These are phyloP conservation scores for Elgaria multicarinata DNA, from an alignment of 2,113 vertebrate species.

Conservation along the genomic window DNA sequence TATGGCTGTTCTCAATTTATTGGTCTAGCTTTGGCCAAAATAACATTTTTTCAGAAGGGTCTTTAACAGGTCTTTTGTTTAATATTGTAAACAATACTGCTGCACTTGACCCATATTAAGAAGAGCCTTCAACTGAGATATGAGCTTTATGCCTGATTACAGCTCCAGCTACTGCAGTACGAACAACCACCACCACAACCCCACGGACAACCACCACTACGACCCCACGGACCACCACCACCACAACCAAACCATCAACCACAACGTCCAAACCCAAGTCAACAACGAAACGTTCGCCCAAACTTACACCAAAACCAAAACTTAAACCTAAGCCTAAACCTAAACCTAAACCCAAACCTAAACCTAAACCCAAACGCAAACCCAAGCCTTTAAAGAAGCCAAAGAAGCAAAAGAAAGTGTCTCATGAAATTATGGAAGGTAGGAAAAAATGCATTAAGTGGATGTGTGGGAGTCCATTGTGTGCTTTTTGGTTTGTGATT, in stretches of 20 bases:
- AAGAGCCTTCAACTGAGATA: not conserved
- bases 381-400: conserved; percentile 39
- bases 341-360: conserved; percentile 58
- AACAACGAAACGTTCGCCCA: conserved; percentile 74
- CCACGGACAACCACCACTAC: not conserved
- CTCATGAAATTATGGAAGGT: conserved; percentile 77
- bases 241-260: conserved; percentile 26
- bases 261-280: conserved; percentile 65
- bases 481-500: not conserved
- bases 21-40: not conserved
- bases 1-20: not conserved
- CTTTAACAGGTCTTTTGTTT: not conserved
- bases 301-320: conserved; percentile 30
- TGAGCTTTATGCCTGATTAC: not conserved
- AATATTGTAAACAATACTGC: not conserved
- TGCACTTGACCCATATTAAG: not conserved
- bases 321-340: conserved; percentile 14
- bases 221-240: not conserved
- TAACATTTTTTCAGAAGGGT: not conserved
- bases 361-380: conserved; percentile 71
- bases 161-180: not conserved
- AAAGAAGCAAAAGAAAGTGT: conserved; percentile 68
- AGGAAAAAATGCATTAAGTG: conserved; percentile 52
- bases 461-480: not conserved
- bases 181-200: not conserved